A percentile compares a stretch with the other conserved stretches of the same genome.
These are phyloP conservation scores for Tauraco erythrolophus DNA, from an alignment of 2,113 vertebrate genomes.

Conservation along the genomic window DNA sequence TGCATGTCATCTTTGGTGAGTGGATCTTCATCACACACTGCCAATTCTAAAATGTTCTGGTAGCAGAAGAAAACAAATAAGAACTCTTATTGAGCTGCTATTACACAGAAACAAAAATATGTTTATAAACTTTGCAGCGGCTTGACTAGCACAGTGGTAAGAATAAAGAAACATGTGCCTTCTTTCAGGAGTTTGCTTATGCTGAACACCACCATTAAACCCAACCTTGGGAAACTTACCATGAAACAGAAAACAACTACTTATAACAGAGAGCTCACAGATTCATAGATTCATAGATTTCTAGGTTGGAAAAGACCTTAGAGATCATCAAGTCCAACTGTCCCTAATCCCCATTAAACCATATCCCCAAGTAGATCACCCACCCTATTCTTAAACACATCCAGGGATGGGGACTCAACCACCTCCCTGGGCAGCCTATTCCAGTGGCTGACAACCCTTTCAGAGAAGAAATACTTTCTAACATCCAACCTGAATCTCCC, in stretches of 20 bases:
- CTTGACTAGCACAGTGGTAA: neutral
- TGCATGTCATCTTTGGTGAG: constrained; percentile 72
- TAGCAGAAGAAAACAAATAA: neutral
- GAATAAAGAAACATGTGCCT: neutral
- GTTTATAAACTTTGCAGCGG: neutral
- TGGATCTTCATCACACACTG: constrained; percentile 75
- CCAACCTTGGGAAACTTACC: neutral
- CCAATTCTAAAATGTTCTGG: constrained; percentile 79
- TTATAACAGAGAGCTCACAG: neutral
- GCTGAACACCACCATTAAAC: neutral
- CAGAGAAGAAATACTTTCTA: no score
- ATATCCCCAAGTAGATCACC: no score
- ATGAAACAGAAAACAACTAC: neutral
- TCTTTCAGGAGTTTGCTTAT: neutral
- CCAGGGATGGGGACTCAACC: no score
- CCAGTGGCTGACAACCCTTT: no score
- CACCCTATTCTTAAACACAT: no score
- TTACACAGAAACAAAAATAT: neutral
- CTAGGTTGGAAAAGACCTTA: no score
- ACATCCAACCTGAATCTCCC: no score
- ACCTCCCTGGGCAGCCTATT: no score
- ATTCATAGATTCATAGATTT: no score
- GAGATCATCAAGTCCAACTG: no score
- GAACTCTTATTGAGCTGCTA: neutral
- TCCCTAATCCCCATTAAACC: no score